Conservation (phyloP, 2,113 vertebrate species). For the Mohoua ochrocephala region DNA sequence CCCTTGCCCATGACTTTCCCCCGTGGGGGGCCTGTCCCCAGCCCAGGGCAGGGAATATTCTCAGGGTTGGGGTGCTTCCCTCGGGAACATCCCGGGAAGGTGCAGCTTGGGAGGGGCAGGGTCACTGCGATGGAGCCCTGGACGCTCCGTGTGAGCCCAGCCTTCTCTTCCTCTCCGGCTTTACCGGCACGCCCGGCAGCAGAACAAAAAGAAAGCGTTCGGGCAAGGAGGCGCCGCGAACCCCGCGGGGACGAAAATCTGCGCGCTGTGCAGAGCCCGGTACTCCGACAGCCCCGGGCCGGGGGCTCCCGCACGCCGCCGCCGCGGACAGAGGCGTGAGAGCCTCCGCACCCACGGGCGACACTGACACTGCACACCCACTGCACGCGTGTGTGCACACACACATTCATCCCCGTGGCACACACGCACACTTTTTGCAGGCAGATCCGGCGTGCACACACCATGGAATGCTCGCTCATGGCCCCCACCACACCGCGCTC, state of each 20-base stretch:
- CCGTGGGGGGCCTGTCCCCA: accelerated
- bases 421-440: accelerated
- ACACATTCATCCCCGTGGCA: accelerated
- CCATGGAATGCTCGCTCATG: accelerated
- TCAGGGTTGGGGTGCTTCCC: not conserved
- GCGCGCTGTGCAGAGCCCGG: accelerated
- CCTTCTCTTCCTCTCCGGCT: not conserved
- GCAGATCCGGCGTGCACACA: accelerated
- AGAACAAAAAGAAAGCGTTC: not conserved
- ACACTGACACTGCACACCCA: not conserved
- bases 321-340: accelerated
- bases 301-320: not conserved
- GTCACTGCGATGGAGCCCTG: not conserved
- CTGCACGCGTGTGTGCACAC: accelerated
- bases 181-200: not conserved
- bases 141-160: not conserved
- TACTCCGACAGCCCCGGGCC: not conserved
- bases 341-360: not conserved
- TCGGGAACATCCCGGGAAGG: not conserved
- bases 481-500: accelerated
- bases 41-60: not conserved
- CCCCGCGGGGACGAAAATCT: not conserved
- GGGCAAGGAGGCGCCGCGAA: not conserved
- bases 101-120: not conserved
- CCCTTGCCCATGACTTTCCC: not conserved